Conservation (phyloP, 2,113 vertebrate species). For the Percina caprodes region DNA sequence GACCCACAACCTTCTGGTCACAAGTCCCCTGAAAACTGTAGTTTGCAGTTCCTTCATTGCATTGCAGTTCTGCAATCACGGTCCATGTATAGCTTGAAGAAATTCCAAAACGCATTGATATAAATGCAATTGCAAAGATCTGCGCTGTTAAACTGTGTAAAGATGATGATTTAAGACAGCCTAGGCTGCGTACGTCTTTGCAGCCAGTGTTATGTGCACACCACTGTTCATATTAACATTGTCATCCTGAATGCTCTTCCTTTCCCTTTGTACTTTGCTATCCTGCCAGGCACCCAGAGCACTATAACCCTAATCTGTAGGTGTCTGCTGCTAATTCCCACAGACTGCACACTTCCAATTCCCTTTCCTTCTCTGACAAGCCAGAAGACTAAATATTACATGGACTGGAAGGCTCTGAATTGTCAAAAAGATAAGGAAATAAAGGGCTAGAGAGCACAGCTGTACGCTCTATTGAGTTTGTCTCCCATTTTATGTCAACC, state of each 20-base stretch:
- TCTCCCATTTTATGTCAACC: constrained; percentile 52
- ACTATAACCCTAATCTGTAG: constrained; percentile 50
- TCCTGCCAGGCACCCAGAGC: constrained; percentile 36
- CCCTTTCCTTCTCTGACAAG: constrained; percentile 39
- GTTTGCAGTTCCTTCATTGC: neutral
- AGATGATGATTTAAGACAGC: constrained; percentile 53
- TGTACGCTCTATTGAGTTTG: constrained; percentile 15
- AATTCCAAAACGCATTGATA: constrained; percentile 3
- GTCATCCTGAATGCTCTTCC: constrained; percentile 43
- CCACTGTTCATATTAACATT: constrained; percentile 57
- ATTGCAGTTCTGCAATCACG: neutral
- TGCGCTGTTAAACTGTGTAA: constrained; percentile 46
- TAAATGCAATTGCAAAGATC: constrained; percentile 39
- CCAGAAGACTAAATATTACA: constrained; percentile 60
- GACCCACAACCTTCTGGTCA: neutral
- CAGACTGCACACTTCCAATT: constrained; percentile 46
- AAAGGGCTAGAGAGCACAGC: constrained; percentile 25
- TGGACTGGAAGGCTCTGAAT: constrained; percentile 21
- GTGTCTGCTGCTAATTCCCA: constrained; percentile 62
- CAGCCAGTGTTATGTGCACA: constrained; percentile 21
- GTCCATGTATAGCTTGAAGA: neutral
- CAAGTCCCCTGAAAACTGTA: constrained; percentile 20
- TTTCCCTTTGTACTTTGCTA: constrained; percentile 34
- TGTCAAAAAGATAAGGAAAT: constrained; percentile 56
- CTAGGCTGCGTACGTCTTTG: constrained; percentile 31